Percentiles rank a stretch among this genome's conserved stretches.
These are phyloP conservation scores for Scelioninae gen. 1 DNA, from an alignment of 2,888 invertebrate species.

Conservation along the genomic window DNA sequence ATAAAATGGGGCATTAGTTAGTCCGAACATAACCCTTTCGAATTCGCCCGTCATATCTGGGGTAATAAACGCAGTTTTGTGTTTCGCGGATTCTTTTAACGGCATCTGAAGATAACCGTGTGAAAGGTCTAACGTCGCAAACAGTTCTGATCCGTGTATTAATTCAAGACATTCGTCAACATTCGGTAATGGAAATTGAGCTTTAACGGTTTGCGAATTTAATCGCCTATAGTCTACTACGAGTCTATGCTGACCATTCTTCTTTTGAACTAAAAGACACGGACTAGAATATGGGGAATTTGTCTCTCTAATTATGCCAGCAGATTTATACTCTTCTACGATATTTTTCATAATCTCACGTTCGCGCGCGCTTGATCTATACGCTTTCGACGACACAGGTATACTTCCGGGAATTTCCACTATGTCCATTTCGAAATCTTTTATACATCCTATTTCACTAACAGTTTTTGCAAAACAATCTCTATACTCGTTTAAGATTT, in stretches of 20 bases:
- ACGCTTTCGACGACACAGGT: slow-evolving; percentile 10
- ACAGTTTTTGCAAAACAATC: slow-evolving; percentile 27
- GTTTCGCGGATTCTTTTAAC: slow-evolving; percentile 4
- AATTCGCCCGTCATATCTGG: slow-evolving; percentile 76
- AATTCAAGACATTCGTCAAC: slow-evolving; percentile 11
- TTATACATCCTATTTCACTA: slow-evolving; percentile 20
- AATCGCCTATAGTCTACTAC: slow-evolving; percentile 25
- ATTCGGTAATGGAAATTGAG: slow-evolving; percentile 18
- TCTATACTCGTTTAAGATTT: slow-evolving; percentile 44
- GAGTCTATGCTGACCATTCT: slow-evolving; percentile 2
- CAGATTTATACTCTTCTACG: neutral
- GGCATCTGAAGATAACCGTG: slow-evolving; percentile 22
- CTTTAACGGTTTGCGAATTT: slow-evolving; percentile 3
- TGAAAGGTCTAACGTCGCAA: slow-evolving; percentile 9
- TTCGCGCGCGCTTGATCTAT: slow-evolving; percentile 1
- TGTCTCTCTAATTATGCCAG: slow-evolving; percentile 15
- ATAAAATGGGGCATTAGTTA: slow-evolving; percentile 76
- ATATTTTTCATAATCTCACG: slow-evolving; percentile 11
- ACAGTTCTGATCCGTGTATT: slow-evolving; percentile 13
- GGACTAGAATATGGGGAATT: slow-evolving; percentile 5
- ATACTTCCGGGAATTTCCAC: slow-evolving; percentile 9
- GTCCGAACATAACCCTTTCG: slow-evolving; percentile 75
- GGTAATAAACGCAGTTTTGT: slow-evolving; percentile 18
- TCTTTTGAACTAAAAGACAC: neutral
- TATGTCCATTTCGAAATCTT: slow-evolving; percentile 23